Base-by-base conservation (phyloP, 2,113 vertebrate species). In the Nycticebus coucang region DNA sequence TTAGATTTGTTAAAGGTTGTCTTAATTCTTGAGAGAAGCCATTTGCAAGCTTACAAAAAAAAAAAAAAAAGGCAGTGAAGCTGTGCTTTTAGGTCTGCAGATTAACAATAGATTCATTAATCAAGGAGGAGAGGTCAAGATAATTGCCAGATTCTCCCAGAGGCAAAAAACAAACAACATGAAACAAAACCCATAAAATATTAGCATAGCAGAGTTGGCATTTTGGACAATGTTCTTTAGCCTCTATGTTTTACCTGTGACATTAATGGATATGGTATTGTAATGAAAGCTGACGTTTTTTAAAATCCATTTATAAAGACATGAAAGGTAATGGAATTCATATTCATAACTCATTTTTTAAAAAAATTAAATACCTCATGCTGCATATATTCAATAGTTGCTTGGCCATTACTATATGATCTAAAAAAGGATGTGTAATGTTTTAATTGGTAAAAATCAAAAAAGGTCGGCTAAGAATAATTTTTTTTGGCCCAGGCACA, bases 111-210 rank as follows among this genome's bases (percentile, higher is more conserved):
- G 6, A 68, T 17, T 86, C 74, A 87, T 75, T 82, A 55, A 91
- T 93, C 4, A 94, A 50, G 2, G 94, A 35, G 57, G 71, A 93
- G 74, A 79, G 22, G 28, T 93, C 90, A 94, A 88, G 35, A 89
- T 66, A 71, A 93, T 7, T 75, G n/a, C 26, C 95, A 86, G 1
- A 14, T 95, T 95, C 26, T 24, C 7, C n/a, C 50, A 26, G 45
- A 11, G 33, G 1, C 0, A 0, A 77, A 37, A 92, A 30, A 6
- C 11, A 28, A 66, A 21, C 21, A 22, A 41, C 41, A 41, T 41
- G 41, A 41, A 60, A 59, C 17, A 22, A 64, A 64, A 50, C 5
- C 12, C 19, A 55, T 30, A 83, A 93, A 93, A 95, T 55, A 45
- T 79, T 81, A 86, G 33, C 50, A 95, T 92, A 69, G 26, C 4